phyloP scores from a whole-genome alignment of 2,113 vertebrate genomes.

The Strigops habroptila region DNA sequence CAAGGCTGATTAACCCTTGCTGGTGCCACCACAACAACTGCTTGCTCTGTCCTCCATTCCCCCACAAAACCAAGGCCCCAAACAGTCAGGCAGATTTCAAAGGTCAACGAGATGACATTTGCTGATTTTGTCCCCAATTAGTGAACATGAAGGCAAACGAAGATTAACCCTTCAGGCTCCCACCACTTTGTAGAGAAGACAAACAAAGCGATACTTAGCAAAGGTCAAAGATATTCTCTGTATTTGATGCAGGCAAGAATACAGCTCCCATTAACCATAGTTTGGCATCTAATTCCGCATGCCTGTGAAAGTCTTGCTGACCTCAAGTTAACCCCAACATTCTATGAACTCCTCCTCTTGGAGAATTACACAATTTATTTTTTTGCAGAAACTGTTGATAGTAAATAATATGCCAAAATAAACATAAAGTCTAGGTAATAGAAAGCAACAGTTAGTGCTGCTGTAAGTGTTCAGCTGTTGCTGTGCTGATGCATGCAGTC shows the following conservation, averaged over 20 bases:
- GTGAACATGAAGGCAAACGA: neutral
- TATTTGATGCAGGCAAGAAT: neutral
- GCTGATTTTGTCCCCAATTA: neutral
- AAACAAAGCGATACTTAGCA: neutral
- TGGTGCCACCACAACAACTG: slow-evolving; percentile 18
- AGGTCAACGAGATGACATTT: neutral
- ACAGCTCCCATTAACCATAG: neutral
- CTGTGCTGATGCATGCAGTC: neutral
- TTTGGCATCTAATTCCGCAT: neutral
- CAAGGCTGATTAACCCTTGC: slow-evolving; percentile 73
- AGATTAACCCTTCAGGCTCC: neutral
- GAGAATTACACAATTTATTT: neutral
- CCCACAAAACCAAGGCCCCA: rapidly evolving
- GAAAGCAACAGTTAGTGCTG: neutral
- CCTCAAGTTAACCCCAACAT: neutral
- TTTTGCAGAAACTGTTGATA: neutral
- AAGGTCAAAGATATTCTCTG: neutral
- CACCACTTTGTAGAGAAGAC: neutral
- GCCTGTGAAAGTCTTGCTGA: neutral
- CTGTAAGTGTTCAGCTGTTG: neutral
- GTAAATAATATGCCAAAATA: neutral
- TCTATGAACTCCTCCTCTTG: neutral
- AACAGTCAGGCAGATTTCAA: neutral
- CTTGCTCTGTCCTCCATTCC: neutral
- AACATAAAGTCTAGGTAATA: neutral